Percentiles rank a stretch among this genome's conserved stretches.
These are phyloP conservation scores for Teleogryllus occipitalis DNA, from an alignment of 1,140 invertebrate species.

Conservation along the genomic window DNA sequence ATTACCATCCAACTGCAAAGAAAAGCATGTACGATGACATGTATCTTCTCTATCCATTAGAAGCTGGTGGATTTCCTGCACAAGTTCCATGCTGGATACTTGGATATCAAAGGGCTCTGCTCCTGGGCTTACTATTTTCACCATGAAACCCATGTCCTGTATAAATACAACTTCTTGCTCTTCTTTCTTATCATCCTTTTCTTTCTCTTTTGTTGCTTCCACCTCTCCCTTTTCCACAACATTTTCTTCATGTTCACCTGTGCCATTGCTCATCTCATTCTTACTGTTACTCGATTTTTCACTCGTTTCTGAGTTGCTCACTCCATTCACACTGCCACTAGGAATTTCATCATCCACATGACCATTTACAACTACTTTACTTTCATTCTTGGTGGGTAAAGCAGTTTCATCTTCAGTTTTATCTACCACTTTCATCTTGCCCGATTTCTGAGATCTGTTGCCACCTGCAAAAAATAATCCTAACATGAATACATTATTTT, in stretches of 20 bases:
- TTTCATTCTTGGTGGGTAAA: background rate
- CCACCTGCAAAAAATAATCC: slow-evolving; percentile 9
- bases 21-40: slow-evolving; percentile 96
- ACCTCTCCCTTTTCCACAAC: slow-evolving; percentile 44
- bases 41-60: slow-evolving; percentile 97
- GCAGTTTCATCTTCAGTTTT: slow-evolving; percentile 8
- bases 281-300: background rate
- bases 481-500: background rate
- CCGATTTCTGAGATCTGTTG: background rate
- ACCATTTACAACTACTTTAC: background rate
- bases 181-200: slow-evolving; percentile 47
- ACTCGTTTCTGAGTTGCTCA: no score
- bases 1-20: slow-evolving; percentile 85
- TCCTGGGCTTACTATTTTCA: slow-evolving; percentile 83
- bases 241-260: slow-evolving; percentile 29
- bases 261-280: slow-evolving; percentile 7
- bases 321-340: background rate
- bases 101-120: slow-evolving; percentile 87
- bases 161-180: slow-evolving; percentile 81
- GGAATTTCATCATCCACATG: background rate
- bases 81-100: slow-evolving; percentile 94
- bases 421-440: slow-evolving; percentile 15
- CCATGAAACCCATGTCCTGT: slow-evolving; percentile 87
- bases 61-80: slow-evolving; percentile 97
- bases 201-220: slow-evolving; percentile 38